Percentiles rank a stretch among this genome's conserved stretches.
These are phyloP conservation scores for Chroicocephalus ridibundus DNA, from an alignment of 2,113 vertebrate species.

Conservation along the genomic window DNA sequence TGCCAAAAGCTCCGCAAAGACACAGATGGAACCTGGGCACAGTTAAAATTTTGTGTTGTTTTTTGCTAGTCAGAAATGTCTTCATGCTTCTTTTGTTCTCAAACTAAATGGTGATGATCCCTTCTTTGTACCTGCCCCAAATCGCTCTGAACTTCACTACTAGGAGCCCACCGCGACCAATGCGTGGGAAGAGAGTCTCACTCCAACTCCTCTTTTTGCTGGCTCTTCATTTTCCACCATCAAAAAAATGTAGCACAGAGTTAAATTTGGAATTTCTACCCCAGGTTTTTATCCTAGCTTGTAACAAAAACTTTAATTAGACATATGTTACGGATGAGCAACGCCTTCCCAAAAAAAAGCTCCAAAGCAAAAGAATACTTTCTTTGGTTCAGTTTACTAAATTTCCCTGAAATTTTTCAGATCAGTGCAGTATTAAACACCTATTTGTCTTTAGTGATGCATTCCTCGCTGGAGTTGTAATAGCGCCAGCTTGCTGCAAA, in stretches of 20 bases:
- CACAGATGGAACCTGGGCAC: neutral
- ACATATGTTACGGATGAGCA: neutral
- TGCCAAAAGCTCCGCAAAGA: neutral
- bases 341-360: neutral
- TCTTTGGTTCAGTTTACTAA: neutral
- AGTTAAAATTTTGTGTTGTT: neutral
- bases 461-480: neutral
- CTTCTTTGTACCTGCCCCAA: neutral
- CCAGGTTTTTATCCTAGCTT: neutral
- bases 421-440: neutral
- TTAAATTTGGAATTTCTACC: neutral
- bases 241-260: neutral
- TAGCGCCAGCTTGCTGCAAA: neutral
- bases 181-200: neutral
- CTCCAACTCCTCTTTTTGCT: neutral
- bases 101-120: neutral
- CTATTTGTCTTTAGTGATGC: neutral
- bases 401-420: neutral
- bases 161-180: neutral
- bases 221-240: neutral
- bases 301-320: neutral
- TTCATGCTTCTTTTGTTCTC: neutral
- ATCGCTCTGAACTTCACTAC: neutral
- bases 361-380: neutral
- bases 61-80: neutral